Evolutionary conservation across 2,888 invertebrate species (phyloP), one percentile per base, ranked within the genome.

Genomic region (Geotrupes spiniger): DNA sequence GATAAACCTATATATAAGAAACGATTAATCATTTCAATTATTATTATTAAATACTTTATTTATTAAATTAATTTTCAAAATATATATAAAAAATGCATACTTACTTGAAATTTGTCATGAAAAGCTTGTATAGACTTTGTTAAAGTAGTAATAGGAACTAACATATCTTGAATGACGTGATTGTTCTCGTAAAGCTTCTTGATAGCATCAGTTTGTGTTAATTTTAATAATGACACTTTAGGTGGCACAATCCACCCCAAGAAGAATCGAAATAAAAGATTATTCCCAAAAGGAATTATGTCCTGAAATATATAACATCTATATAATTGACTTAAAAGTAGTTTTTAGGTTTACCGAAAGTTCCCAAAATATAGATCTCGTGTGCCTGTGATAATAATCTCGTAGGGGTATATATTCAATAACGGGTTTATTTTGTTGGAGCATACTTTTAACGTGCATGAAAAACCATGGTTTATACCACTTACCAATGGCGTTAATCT

Each of bases 401-500:
- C 89, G 70, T 1, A 90, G 71, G 0, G 91, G 91, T 42, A 92
- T 85, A 70, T 85, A 90, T 63, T 89, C 89, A 1, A 70, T 71
- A 0, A 74, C 69, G 0, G 62, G 65, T 2, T 56, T 59, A 37
- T 73, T 74, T 10, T 58, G 66, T 1, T 60, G 61, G 49, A 78
- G 60, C 58, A 79, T 79, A 1, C 68, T 71, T 63, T 83, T 77
- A 0, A 88, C 90, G 69, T 91, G 88, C 49, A 79, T 82, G 75
- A 84, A 91, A 74, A 91, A 92, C 90, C 91, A 91, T 4, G 89
- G 87, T 54, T 89, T 85, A 68, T 87, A 81, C 85, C 87, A 91
- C 45, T 75, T 74, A 1, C 89, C 88, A 54, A 91, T 87, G 0
- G 75, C 69, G 64, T 92, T 91, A 1, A 85, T 64, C 85, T 87